Evolutionary conservation across 2,888 invertebrate genomes (phyloP).

Genomic region (Lacanobia oleracea): DNA sequence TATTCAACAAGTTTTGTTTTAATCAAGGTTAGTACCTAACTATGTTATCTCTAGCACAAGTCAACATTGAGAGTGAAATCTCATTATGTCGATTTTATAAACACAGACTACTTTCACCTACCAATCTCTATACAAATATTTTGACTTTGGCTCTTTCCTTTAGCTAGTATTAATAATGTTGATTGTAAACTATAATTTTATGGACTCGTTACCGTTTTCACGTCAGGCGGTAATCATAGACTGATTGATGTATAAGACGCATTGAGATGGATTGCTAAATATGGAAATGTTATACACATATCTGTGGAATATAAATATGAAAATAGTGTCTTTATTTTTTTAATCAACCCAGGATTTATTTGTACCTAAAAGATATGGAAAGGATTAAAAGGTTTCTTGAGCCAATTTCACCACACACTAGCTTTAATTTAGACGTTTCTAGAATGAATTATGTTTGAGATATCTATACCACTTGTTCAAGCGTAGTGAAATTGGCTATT

Average conservation of each 20-base stretch:
- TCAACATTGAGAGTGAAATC: slow-evolving; percentile 66
- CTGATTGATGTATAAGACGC: slow-evolving; percentile 70
- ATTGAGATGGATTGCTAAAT: slow-evolving; percentile 70
- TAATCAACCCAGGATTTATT: slow-evolving; percentile 50
- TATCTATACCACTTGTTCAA: slow-evolving; percentile 33
- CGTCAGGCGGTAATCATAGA: slow-evolving; percentile 62
- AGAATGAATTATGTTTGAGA: slow-evolving; percentile 33
- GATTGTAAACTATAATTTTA: slow-evolving; percentile 63
- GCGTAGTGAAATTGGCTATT: slow-evolving; percentile 52
- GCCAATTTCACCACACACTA: slow-evolving; percentile 46
- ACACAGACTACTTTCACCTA: slow-evolving; percentile 41
- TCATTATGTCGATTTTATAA: slow-evolving; percentile 60
- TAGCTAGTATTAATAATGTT: slow-evolving; percentile 57
- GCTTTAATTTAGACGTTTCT: slow-evolving; percentile 31
- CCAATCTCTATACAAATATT: slow-evolving; percentile 27
- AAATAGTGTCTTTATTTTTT: slow-evolving; percentile 72
- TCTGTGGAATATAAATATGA: slow-evolving; percentile 79
- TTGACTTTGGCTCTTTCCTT: slow-evolving; percentile 33
- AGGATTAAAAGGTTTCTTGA: slow-evolving; percentile 37
- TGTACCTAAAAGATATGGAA: slow-evolving; percentile 31
- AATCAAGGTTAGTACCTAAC: slow-evolving; percentile 65
- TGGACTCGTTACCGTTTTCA: slow-evolving; percentile 57
- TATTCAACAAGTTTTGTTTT: slow-evolving; percentile 64
- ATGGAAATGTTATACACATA: slow-evolving; percentile 76
- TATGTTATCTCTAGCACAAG: slow-evolving; percentile 62